A percentile compares a stretch with the other conserved stretches of the same genome.
phyloP scores from a whole-genome alignment of 2,888 invertebrate genomes.

The Aleiodes alternator region DNA sequence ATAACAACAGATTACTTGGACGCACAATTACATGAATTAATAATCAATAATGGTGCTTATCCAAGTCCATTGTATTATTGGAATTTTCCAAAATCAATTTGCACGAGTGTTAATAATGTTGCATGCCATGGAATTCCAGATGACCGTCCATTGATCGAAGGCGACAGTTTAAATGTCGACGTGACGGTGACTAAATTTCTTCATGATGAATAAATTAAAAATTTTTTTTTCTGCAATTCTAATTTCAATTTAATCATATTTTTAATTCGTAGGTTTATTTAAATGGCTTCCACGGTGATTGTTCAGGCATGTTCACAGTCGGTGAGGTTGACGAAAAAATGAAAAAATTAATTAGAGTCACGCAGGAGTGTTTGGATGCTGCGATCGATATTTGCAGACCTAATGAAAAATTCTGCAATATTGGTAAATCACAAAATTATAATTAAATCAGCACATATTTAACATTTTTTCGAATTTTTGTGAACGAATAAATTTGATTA shows the following conservation, averaged over 20 bases:
- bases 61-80: constrained; percentile 93
- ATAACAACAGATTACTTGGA: constrained; percentile 92
- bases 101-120: constrained; percentile 94
- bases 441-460: too few species aligned
- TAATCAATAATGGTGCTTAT: constrained; percentile 85
- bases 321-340: constrained; percentile 89
- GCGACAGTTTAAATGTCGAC: constrained; percentile 94
- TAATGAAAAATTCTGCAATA: constrained; percentile 75
- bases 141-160: constrained; percentile 84
- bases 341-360: constrained; percentile 81
- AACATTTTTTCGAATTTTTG: background rate
- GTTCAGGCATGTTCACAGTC: constrained; percentile 90
- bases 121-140: constrained; percentile 97
- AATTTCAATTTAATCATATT: constrained; percentile 18
- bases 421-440: constrained; percentile 74
- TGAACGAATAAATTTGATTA: too few species aligned
- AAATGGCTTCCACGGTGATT: constrained; percentile 94
- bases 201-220: constrained; percentile 30
- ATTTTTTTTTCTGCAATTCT: background rate
- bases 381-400: constrained; percentile 79
- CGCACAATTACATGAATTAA: constrained; percentile 82
- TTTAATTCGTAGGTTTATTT: constrained; percentile 80
- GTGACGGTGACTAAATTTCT: constrained; percentile 82
- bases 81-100: constrained; percentile 91
- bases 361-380: constrained; percentile 83